Evolutionary conservation across 1,140 invertebrate genomes (phyloP).

Genomic region (Pogonomyrmex californicus): DNA sequence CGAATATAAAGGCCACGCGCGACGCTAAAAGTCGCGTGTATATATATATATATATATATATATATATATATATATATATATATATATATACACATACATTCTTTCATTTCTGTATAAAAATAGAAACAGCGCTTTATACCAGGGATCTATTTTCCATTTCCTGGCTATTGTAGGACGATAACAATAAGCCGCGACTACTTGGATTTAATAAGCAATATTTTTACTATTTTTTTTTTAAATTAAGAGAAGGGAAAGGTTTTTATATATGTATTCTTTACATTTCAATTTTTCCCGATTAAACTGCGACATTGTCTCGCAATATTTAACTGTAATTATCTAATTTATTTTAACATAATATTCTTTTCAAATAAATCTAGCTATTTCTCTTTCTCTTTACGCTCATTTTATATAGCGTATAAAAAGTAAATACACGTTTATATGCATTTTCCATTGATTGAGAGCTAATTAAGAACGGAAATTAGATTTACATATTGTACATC

Average conservation of each 20-base stretch:
- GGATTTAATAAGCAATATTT: conserved; percentile 36
- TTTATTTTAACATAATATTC: conserved; percentile 10
- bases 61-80: no score
- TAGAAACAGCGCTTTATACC: conserved; percentile 52
- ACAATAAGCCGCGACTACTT: conserved; percentile 21
- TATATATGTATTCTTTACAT: background rate
- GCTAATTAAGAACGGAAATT: conserved; percentile 50
- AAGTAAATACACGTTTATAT: background rate
- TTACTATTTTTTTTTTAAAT: background rate
- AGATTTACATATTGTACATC: conserved; percentile 45
- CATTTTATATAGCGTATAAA: background rate
- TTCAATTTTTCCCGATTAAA: background rate
- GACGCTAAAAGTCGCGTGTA: conserved; percentile 49
- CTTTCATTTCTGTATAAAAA: conserved; percentile 37
- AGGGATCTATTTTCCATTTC: conserved; percentile 56
- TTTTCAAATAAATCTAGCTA: background rate
- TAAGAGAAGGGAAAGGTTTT: background rate
- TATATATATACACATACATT: no score
- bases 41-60: no score
- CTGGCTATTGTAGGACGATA: conserved; percentile 30
- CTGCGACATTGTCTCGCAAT: background rate
- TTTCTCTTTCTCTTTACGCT: background rate
- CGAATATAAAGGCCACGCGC: conserved; percentile 49
- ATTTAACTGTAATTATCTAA: conserved; percentile 26
- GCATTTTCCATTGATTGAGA: conserved; percentile 20